Base-by-base conservation (phyloP, 2,797 vertebrate genomes). In the Sebastes kiyomatsui region DNA sequence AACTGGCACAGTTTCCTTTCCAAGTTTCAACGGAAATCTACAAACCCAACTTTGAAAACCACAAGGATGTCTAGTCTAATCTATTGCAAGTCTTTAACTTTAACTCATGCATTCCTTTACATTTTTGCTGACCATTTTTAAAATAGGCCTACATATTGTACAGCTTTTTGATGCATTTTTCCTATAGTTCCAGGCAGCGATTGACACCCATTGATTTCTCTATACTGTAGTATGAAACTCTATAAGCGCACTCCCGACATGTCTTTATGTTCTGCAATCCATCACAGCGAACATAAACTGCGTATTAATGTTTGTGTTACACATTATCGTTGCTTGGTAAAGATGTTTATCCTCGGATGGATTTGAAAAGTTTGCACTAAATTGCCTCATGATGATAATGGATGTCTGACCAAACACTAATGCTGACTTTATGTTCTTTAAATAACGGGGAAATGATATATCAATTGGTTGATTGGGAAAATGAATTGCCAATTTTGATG, bases 61-160 rank as follows among this genome's bases (percentile, higher is more conserved):
- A 55, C 3, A 11, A n/a, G n/a, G 22, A 52, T 49, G 13, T 60
- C 0, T 58, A n/a, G 27, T 30, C 0, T 46, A 7, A 46, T 46
- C 42, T 18, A 0, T 49, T 52, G 7, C 2, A 52, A 22, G 4
- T 30, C 13, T 49, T 42, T 30, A 52, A n/a, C 52, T 46, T 23
- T 4, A 25, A 54, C 22, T 28, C 2, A 4, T 52, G 27, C 3
- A 6, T 11, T 0, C 2, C 6, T 67, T 22, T 9, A 22, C 28
- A 7, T 64, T 25, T 61, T 16, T 23, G 23, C 11, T n/a, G 28
- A 33, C 12, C 22, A 7, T 10, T 30, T 66, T 66, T 18, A 2
- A 38, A 23, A 38, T 28, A 46, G 42, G 2, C 33, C 2, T 23
- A 23, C 23, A 23, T 23, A 23, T 23, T 23, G 23, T 23, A 23